A percentile compares a stretch with the other conserved stretches of the same genome.
These are phyloP conservation scores for Sisor rabdophorus DNA, from an alignment of 2,113 vertebrate species.

Conservation along the genomic window DNA sequence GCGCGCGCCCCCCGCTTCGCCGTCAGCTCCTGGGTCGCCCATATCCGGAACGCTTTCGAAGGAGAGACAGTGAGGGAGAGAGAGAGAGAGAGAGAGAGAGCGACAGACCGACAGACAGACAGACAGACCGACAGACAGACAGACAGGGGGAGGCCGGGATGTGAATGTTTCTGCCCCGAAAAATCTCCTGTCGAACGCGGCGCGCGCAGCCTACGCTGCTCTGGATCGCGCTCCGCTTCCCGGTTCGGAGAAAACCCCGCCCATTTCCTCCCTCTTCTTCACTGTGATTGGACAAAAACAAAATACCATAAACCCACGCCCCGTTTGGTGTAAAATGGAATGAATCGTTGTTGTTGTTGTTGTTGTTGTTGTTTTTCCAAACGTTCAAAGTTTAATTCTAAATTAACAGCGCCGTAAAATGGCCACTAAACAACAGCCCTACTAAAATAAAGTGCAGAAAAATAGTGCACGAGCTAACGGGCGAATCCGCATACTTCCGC, in stretches of 20 bases:
- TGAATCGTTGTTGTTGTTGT: background rate
- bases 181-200: background rate
- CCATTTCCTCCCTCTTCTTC: constrained; percentile 22
- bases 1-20: constrained; percentile 73
- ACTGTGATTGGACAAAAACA: background rate
- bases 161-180: background rate
- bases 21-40: constrained; percentile 63
- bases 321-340: background rate
- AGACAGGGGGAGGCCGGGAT: too few species aligned
- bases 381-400: background rate
- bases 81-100: background rate
- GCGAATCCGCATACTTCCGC: background rate
- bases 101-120: background rate
- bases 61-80: background rate
- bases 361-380: background rate
- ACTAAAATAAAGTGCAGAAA: background rate
- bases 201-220: constrained; percentile 2
- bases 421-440: background rate
- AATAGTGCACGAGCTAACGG: background rate
- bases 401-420: background rate
- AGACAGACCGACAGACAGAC: background rate
- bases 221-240: constrained; percentile 44
- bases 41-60: constrained; percentile 54
- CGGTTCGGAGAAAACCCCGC: constrained; percentile 39
- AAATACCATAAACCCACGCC: constrained; percentile 17